Conservation (phyloP, 2,888 invertebrate genomes). For the Pachliopta kotzebuea region DNA sequence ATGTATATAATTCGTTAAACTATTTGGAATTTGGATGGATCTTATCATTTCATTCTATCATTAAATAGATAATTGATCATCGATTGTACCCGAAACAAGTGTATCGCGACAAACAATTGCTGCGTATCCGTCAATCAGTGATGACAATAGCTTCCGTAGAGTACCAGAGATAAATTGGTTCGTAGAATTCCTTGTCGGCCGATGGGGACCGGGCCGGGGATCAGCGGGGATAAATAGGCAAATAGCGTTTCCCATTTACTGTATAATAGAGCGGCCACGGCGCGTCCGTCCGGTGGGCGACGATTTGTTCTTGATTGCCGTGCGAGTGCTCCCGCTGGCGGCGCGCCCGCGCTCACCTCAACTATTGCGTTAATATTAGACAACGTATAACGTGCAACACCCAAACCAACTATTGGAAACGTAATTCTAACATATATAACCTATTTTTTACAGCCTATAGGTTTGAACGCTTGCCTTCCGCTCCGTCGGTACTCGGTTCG, state of each 20-base stretch:
- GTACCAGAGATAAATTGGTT: slow-evolving; percentile 19
- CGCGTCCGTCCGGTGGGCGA: slow-evolving; percentile 54
- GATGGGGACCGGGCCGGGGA: slow-evolving; percentile 43
- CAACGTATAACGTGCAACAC: background rate
- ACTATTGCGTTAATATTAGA: slow-evolving; percentile 1
- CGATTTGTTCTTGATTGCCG: slow-evolving; percentile 60
- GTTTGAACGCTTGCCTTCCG: no score
- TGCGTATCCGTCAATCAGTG: background rate
- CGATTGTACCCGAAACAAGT: background rate
- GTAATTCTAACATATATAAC: no score
- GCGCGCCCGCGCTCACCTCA: slow-evolving; percentile 2
- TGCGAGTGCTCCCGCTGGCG: slow-evolving; percentile 45
- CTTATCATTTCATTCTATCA: background rate
- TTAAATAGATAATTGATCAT: background rate
- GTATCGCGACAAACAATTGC: background rate
- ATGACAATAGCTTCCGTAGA: background rate
- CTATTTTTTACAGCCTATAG: no score
- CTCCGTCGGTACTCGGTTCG: no score
- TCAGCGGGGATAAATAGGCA: slow-evolving; percentile 51
- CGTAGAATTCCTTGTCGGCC: slow-evolving; percentile 17
- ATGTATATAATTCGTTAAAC: background rate
- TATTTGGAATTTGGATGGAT: background rate
- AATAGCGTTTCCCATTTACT: slow-evolving; percentile 69
- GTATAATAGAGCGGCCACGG: slow-evolving; percentile 61
- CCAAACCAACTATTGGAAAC: background rate